Evolutionary conservation across 2,888 invertebrate species (phyloP), one percentile per base, ranked within the genome.

Genomic region (Scaptomyza polygonia): DNA sequence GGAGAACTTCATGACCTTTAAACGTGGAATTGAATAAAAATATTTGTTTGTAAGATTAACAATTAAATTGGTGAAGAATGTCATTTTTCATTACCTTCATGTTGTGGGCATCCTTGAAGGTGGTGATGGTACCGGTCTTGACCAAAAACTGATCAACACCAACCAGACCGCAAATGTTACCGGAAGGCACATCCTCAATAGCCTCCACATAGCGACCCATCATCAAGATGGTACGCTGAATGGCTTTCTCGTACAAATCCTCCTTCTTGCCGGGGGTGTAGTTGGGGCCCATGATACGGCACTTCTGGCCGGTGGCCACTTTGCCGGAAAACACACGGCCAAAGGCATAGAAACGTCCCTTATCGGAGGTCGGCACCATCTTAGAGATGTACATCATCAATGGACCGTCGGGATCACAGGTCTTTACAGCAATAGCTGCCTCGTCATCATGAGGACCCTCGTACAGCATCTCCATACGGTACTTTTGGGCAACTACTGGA

Each of bases 381-480:
- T 99, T 99, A 51, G 98, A 98, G 81, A 99, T 94, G 95, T 99
- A 99, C 99, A 99, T 99, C 99, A 99, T 99, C 64, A 99, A 94
- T 14, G 99, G 99, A 43, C 96, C 99, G 82, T 97, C 96, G 12
- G 99, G 96, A 92, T 99, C 98, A 91, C 99, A 99, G 90, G 91
- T 96, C 95, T 96, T 97, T 88, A 96, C 95, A 92, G 96, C 97
- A 75, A 97, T 82, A 79, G 98, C 98, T 69, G 97, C 98, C 89
- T 97, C 97, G 91, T 99, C 99, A 90, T 99, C 99, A 71, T 95
- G 95, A 57, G 99, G 99, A 88, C 99, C 99, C 93, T 99, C 99
- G 92, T 99, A 99, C 93, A 99, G 93, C 97, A 99, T 96, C 93
- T 99, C 99, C 97, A 98, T 98, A 93, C 99, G 96, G 94, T 99